These are phyloP conservation scores for Tarsius wallacei DNA, from an alignment of 2,797 vertebrate genomes.

Conservation along the genomic window DNA sequence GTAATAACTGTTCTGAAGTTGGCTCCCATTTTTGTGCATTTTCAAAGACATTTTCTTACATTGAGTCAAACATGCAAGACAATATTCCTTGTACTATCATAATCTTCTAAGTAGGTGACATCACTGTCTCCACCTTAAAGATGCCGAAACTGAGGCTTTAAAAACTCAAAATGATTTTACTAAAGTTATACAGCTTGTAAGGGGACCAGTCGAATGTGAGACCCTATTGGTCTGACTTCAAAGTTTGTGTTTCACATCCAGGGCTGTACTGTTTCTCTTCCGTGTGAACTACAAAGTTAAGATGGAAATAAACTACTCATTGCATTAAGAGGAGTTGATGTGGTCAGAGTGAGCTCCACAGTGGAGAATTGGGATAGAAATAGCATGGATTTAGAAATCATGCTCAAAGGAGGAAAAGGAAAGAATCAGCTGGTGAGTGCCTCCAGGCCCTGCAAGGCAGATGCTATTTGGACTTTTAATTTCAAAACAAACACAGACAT, in stretches of 20 bases:
- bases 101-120: background rate
- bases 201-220: background rate
- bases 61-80: background rate
- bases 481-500: background rate
- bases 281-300: background rate
- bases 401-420: background rate
- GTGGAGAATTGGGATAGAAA: background rate
- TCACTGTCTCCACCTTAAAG: background rate
- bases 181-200: background rate
- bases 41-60: slow-evolving; percentile 1
- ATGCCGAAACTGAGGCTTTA: background rate
- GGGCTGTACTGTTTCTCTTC: background rate
- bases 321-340: background rate
- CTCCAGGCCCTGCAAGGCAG: background rate
- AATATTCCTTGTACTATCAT: background rate
- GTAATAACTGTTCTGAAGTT: background rate
- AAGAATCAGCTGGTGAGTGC: background rate
- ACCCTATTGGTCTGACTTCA: background rate
- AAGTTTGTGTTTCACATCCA: background rate
- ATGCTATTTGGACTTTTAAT: background rate
- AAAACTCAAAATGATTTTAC: background rate
- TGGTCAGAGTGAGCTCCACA: background rate
- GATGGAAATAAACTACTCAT: background rate
- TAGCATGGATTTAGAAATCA: background rate
- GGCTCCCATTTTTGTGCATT: background rate